phyloP scores from a whole-genome alignment of 2,797 vertebrate species.

The Gallinago nigripennis region DNA sequence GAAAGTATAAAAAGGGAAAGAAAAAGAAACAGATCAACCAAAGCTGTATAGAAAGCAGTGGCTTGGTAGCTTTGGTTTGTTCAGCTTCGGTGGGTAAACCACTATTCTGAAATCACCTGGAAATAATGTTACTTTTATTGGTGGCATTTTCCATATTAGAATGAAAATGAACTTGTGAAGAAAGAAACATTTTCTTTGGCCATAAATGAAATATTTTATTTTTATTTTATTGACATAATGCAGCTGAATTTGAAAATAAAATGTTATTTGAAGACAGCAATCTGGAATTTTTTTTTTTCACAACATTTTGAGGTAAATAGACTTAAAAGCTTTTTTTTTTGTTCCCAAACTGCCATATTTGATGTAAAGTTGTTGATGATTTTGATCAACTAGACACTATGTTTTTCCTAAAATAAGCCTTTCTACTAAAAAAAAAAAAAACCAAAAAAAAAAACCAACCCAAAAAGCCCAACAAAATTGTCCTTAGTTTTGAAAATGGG shows the following conservation, averaged over 20 bases:
- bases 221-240: neutral
- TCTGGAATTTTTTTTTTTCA: neutral
- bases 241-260: neutral
- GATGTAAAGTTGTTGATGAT: neutral
- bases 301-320: neutral
- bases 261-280: neutral
- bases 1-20: neutral
- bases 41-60: neutral
- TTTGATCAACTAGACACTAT: neutral
- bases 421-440: neutral
- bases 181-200: neutral
- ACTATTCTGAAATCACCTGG: neutral
- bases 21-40: neutral
- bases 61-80: neutral
- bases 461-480: no score
- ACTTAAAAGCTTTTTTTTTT: neutral
- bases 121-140: neutral
- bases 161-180: neutral
- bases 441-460: no score
- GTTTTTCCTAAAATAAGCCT: neutral
- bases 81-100: neutral
- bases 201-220: neutral
- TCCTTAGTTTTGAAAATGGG: neutral
- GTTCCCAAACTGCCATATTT: neutral
- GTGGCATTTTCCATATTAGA: neutral